Percentiles rank a stretch among this genome's conserved stretches.
Evolutionary conservation across 2,888 invertebrate species (phyloP).

Genomic region (Syrista parreyssii): DNA sequence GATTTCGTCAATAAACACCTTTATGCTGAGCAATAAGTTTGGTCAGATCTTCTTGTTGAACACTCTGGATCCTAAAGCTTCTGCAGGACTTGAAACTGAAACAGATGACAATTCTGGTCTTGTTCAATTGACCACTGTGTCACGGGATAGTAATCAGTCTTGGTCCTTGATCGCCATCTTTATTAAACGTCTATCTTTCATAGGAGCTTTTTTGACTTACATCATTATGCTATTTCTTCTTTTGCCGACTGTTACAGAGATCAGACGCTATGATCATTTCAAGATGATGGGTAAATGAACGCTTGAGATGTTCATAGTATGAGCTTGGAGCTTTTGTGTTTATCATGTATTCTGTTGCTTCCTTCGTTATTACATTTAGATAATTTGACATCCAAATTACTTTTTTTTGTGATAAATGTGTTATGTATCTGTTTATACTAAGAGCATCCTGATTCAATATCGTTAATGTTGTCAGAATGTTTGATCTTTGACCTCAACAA

Average conservation of each 20-base stretch:
- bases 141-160: conserved; percentile 25
- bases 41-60: conserved; percentile 51
- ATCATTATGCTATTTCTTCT: conserved; percentile 40
- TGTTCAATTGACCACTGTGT: conserved; percentile 20
- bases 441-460: background rate
- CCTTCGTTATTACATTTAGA: background rate
- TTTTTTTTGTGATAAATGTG: background rate
- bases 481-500: background rate
- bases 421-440: background rate
- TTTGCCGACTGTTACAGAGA: conserved; percentile 21
- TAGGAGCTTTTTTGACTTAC: conserved; percentile 39
- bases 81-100: conserved; percentile 42
- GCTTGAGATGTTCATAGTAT: too few species aligned
- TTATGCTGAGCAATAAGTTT: conserved; percentile 43
- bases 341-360: background rate
- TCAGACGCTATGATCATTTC: background rate
- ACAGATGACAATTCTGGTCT: conserved; percentile 44
- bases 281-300: background rate
- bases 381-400: background rate
- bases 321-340: too few species aligned
- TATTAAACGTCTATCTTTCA: conserved; percentile 49
- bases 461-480: background rate
- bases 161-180: conserved; percentile 48
- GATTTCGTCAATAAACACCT: conserved; percentile 36
- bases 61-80: conserved; percentile 48